These are phyloP conservation scores for Phainopepla nitens DNA, from an alignment of 2,113 vertebrate species.

Conservation along the genomic window DNA sequence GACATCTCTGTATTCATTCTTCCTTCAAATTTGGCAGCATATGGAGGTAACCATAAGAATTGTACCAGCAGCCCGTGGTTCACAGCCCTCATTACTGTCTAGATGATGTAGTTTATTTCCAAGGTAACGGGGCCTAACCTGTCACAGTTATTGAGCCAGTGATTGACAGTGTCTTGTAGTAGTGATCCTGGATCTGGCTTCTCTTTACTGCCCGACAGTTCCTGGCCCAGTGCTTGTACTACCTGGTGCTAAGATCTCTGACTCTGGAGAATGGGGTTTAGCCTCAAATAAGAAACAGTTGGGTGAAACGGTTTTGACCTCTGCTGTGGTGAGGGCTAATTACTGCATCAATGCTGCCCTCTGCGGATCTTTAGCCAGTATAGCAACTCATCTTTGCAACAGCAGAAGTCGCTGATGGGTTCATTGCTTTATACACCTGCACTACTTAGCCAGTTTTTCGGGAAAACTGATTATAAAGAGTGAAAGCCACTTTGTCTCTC, in stretches of 20 bases:
- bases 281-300: neutral
- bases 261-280: neutral
- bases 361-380: neutral
- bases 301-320: neutral
- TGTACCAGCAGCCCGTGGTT: neutral
- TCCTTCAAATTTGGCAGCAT: neutral
- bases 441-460: neutral
- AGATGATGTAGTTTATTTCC: neutral
- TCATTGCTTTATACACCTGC: neutral
- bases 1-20: neutral
- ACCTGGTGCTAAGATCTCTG: neutral
- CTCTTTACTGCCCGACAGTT: neutral
- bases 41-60: neutral
- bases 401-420: neutral
- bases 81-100: neutral
- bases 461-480: neutral
- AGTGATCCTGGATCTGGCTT: neutral
- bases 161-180: neutral
- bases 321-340: neutral
- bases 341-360: constrained; percentile 48
- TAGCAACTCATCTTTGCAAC: neutral
- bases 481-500: neutral
- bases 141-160: neutral
- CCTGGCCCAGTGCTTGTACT: neutral
- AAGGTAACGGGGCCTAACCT: neutral